These are phyloP conservation scores for Ditylenchus weischeri DNA, from an alignment of 2,888 invertebrate species.

Conservation along the genomic window DNA sequence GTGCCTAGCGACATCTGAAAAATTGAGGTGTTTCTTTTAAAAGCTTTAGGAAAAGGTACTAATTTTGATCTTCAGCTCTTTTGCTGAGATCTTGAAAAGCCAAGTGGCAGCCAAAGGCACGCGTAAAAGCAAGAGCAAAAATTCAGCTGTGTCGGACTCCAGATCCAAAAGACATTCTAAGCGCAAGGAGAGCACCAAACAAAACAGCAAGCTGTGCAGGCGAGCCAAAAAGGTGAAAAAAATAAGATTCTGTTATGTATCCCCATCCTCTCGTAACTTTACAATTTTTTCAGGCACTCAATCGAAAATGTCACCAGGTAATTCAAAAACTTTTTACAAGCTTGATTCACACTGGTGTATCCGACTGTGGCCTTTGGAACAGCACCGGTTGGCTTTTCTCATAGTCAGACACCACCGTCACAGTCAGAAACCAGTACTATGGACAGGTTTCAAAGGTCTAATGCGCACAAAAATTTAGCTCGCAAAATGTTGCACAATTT, in stretches of 20 bases:
- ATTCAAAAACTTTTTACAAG: too few relatives aligned
- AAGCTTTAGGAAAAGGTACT: too few relatives aligned
- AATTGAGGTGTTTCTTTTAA: neutral
- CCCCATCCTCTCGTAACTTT: too few relatives aligned
- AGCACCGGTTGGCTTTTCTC: too few relatives aligned
- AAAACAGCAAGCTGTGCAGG: constrained; percentile 8
- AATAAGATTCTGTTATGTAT: neutral
- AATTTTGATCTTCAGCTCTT: neutral
- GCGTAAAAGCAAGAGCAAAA: constrained; percentile 4
- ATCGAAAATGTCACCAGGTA: constrained; percentile 25
- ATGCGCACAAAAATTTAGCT: neutral
- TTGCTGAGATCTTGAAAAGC: neutral
- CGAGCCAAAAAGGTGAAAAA: constrained; percentile 1
- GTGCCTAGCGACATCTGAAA: constrained; percentile 6
- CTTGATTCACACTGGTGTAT: too few relatives aligned
- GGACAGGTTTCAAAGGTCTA: too few relatives aligned
- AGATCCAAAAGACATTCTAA: neutral
- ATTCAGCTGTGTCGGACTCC: neutral
- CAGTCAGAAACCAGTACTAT: too few relatives aligned
- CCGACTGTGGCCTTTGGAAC: too few relatives aligned
- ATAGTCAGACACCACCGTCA: too few relatives aligned
- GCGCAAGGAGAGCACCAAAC: constrained; percentile 7
- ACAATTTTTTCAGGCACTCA: neutral
- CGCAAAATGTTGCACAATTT: constrained; percentile 22
- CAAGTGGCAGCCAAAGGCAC: neutral